Evolutionary conservation across 2,888 invertebrate genomes (phyloP), one percentile per base, ranked within the genome.

Genomic region (Oxycera nigricornis): DNA sequence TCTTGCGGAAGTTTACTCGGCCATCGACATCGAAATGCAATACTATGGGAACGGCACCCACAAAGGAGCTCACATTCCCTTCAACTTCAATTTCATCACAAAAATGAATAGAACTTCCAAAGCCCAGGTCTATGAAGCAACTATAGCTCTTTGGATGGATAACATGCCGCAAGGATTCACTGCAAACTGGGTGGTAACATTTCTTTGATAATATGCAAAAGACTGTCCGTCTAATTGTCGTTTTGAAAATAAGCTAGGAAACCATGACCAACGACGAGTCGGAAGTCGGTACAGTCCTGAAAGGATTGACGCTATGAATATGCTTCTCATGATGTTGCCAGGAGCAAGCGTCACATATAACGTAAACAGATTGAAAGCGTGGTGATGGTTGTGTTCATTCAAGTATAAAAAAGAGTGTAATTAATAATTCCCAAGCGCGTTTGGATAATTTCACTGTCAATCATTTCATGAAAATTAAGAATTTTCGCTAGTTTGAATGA

Each of bases 341-440:
- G 97, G 97, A 24, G 89, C 94, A 22, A 90, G 91, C 20, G 90
- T 96, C 0, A 92, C 94, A 0, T 97, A 96, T 81, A 93, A 96
- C 86, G 89, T 88, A 80, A 84, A 81, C 26, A 35, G 6, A 35
- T 24, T 55, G 20, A 55, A 55, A 55, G 11, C 22, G 7, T 68
- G 4, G 35, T 35, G 11, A 17, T 11, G 14, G 46, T 46, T 46
- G 46, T 3, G 14, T 11, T 46, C 14, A 17, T 17, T 46, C 3
- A 46, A 7, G 14, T 11, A 35, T 46, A 46, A 14, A 14, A n/a
- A 46, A 46, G 46, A 46, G 14, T n/a, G 2, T 3, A 46, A 46
- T 46, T 46, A 46, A 7, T 7, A 14, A 35, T 35, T 35, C 6
- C 35, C 35, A 35, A 35, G 35, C 35, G 35, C 6, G 35, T 35